These are phyloP conservation scores for Leucania comma DNA, from an alignment of 2,888 invertebrate species.

Conservation along the genomic window DNA sequence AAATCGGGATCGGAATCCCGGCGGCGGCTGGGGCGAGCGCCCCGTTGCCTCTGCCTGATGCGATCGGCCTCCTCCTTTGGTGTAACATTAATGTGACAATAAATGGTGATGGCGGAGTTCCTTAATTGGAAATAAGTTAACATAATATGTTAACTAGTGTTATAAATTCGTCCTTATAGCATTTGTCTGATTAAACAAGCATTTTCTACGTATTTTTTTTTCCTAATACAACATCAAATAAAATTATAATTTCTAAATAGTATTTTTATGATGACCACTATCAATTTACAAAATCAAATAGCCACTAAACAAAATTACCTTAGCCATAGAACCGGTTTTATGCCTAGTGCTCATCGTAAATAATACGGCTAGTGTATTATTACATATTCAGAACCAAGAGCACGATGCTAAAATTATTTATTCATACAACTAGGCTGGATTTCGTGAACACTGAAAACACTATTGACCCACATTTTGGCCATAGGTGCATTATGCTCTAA, in stretches of 20 bases:
- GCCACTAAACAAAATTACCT: neutral
- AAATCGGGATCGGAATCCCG: no score
- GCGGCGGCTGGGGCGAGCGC: no score
- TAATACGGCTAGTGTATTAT: slow-evolving; percentile 40
- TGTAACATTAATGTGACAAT: no score
- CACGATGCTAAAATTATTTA: slow-evolving; percentile 39
- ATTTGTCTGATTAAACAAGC: no score
- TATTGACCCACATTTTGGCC: slow-evolving; percentile 44
- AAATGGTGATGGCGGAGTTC: no score
- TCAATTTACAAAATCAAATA: slow-evolving; percentile 33
- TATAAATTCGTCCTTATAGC: no score
- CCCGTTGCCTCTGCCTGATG: no score
- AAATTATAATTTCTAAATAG: slow-evolving; percentile 23
- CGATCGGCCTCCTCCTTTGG: no score
- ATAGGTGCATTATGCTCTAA: slow-evolving; percentile 30
- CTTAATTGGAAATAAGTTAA: no score
- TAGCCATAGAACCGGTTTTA: slow-evolving; percentile 13
- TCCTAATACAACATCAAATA: neutral
- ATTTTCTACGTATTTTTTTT: neutral
- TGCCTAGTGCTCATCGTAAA: slow-evolving; percentile 44
- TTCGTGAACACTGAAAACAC: slow-evolving; percentile 35
- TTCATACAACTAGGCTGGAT: slow-evolving; percentile 37
- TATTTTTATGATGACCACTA: neutral
- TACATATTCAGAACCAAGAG: slow-evolving; percentile 28
- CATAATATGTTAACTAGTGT: no score